These are phyloP conservation scores for Ceratotherium simum DNA, from an alignment of 2,113 vertebrate species.

Conservation along the genomic window DNA sequence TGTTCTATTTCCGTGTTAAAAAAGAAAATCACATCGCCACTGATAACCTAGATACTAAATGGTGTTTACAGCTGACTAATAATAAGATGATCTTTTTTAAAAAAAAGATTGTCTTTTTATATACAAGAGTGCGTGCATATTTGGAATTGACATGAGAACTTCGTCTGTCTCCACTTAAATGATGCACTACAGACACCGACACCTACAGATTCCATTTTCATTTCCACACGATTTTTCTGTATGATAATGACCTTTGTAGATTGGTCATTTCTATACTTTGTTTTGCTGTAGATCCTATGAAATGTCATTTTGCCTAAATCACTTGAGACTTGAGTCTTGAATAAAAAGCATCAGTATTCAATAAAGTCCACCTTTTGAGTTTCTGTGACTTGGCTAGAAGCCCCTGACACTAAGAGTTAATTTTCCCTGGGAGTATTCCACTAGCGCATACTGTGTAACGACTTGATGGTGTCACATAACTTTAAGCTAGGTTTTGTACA, in stretches of 20 bases:
- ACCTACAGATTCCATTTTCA: slow-evolving; percentile 61
- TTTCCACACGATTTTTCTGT: slow-evolving; percentile 73
- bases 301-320: slow-evolving; percentile 82
- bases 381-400: slow-evolving; percentile 73
- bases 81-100: neutral
- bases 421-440: slow-evolving; percentile 76
- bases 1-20: neutral
- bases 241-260: slow-evolving; percentile 83
- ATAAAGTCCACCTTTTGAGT: slow-evolving; percentile 62
- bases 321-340: slow-evolving; percentile 84
- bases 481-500: slow-evolving; percentile 84
- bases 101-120: neutral
- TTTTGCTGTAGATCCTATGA: slow-evolving; percentile 86
- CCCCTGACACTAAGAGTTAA: slow-evolving; percentile 77
- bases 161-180: neutral
- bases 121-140: slow-evolving; percentile 3
- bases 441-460: slow-evolving; percentile 88
- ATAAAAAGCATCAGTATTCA: slow-evolving; percentile 79
- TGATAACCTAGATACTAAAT: slow-evolving; percentile 53
- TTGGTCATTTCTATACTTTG: slow-evolving; percentile 82
- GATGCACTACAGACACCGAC: slow-evolving; percentile 76
- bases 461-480: slow-evolving; percentile 88
- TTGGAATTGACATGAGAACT: slow-evolving; percentile 25
- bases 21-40: neutral
- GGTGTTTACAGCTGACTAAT: slow-evolving; percentile 37